Conservation (phyloP, 2,113 vertebrate species). For the Oriolus oriolus region DNA sequence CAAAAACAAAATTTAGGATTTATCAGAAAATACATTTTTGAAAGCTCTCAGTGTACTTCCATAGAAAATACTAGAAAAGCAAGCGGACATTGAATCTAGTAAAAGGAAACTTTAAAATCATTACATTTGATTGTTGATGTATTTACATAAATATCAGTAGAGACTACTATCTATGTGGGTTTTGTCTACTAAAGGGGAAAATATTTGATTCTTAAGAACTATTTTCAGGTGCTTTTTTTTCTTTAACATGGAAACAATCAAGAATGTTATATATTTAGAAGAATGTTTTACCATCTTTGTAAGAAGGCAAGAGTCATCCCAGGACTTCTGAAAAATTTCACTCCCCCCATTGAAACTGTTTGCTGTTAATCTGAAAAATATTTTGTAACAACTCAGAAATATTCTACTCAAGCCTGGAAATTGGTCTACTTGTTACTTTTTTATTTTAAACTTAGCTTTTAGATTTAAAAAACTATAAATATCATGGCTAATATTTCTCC, state of each 20-base stretch:
- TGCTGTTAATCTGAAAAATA: not conserved
- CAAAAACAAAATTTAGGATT: not conserved
- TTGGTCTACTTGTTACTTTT: not conserved
- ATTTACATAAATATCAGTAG: not conserved
- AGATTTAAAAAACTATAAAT: not conserved
- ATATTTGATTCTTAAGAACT: not conserved
- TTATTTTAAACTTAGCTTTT: not conserved
- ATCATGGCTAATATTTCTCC: not conserved
- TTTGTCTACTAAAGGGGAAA: not conserved
- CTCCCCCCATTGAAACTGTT: not conserved
- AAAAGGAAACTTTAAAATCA: not conserved
- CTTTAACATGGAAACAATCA: not conserved
- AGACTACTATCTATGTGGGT: not conserved
- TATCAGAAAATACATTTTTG: not conserved
- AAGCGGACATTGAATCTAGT: not conserved
- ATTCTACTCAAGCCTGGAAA: not conserved
- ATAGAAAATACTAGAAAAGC: not conserved
- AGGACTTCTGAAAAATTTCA: not conserved
- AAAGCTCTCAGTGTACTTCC: not conserved
- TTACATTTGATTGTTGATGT: not conserved
- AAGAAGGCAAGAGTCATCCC: not conserved
- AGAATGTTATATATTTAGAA: not conserved
- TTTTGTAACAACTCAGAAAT: not conserved
- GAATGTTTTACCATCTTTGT: not conserved
- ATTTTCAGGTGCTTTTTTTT: not conserved